Base-by-base conservation (phyloP, 2,888 invertebrate genomes). In the Agrypnus murinus region DNA sequence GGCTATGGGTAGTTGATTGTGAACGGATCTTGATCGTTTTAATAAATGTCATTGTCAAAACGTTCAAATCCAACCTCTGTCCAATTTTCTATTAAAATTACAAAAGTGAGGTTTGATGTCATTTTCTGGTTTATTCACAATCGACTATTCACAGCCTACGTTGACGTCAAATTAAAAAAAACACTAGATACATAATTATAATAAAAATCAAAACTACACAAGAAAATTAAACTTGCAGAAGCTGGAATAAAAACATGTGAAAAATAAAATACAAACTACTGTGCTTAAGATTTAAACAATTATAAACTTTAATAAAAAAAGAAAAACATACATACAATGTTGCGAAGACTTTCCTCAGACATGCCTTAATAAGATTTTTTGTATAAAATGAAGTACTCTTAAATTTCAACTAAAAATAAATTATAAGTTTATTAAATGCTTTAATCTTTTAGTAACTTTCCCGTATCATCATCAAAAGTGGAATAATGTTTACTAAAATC, bases 271-370 rank as follows among this genome's bases (percentile, higher is more conserved):
- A 80, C 81, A 81, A 81, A 81, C 82, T 82, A 81, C 80, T 81
- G 81, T 82, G 81, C 81, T 81, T 80, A 81, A 81, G 77, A 80
- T 76, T 77, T 78, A 80, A n/a, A 75, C 73, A 75, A n/a, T n/a
- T n/a, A n/a, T 73, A 72, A 77, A 75, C 72, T 69, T 71, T 57
- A 65, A 74, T 59, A 55, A 36, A 7, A 65, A 75, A 69, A 68
- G 65, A 72, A 36, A 67, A 58, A 85, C 85, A 85, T 86, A 85
- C 85, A 85, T 80, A 81, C 82, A 78, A 84, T 80, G 75, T 81
- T 83, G 75, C 83, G 84, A 70, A 84, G 81, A 78, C 82, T 83
- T 81, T 85, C 85, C 84, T 83, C 82, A 79, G 82, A 83, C 77
- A 82, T 80, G 81, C 83, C 84, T 84, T 83, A 70, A 73, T 69